Evolutionary conservation across 2,888 invertebrate species (phyloP).

Genomic region (Euproctis similis): DNA sequence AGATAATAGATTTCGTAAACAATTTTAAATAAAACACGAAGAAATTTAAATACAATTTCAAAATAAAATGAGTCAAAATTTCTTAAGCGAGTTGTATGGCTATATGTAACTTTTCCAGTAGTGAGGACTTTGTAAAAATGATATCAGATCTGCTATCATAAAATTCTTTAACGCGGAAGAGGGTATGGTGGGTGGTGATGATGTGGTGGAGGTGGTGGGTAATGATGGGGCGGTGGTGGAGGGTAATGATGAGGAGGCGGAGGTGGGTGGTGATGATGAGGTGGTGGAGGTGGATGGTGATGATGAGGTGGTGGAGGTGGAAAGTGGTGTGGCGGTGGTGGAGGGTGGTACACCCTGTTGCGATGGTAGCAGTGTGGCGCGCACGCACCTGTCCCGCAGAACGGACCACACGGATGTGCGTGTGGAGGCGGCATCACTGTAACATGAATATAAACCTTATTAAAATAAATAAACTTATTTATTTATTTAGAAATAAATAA

Average conservation of each 20-base stretch:
- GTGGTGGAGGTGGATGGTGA: constrained; percentile 11
- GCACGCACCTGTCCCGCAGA: constrained; percentile 44
- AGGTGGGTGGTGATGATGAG: constrained; percentile 8
- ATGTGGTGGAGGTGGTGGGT: constrained; percentile 9
- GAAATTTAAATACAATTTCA: too few species aligned
- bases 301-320: constrained; percentile 11
- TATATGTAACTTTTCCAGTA: too few species aligned
- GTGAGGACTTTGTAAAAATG: too few species aligned
- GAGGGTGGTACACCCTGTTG: constrained; percentile 9
- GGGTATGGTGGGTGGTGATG: constrained; percentile 13
- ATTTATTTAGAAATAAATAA: too few species aligned
- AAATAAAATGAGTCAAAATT: too few species aligned
- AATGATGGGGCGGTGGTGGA: constrained; percentile 5
- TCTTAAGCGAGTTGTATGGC: too few species aligned
- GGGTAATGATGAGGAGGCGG: constrained; percentile 13
- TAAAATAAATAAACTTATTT: too few species aligned
- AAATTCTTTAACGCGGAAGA: constrained; percentile 9
- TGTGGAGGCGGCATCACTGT: constrained; percentile 54
- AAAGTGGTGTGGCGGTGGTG: constrained; percentile 12
- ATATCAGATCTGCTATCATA: constrained; percentile 1
- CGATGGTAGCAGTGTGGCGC: constrained; percentile 41
- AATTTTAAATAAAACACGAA: too few species aligned
- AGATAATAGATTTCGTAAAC: too few species aligned
- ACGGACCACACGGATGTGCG: constrained; percentile 45
- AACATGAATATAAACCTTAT: too few species aligned